Evolutionary conservation across 2,888 invertebrate genomes (phyloP).

Genomic region (Elegia similella): DNA sequence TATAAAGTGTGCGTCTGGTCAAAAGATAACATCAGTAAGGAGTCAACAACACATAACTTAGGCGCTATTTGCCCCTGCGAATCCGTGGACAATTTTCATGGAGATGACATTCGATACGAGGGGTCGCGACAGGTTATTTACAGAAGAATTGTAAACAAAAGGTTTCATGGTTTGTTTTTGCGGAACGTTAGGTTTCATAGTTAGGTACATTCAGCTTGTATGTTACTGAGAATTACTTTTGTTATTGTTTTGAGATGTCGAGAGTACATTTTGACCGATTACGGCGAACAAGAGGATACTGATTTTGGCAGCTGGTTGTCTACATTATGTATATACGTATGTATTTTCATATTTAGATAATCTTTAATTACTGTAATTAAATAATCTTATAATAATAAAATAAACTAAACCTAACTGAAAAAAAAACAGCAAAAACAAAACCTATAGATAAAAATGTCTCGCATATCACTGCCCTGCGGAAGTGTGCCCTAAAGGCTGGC

Average conservation of each 20-base stretch:
- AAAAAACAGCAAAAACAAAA: no score
- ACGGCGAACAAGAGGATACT: no score
- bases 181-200: neutral
- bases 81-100: slow-evolving; percentile 40
- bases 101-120: slow-evolving; percentile 43
- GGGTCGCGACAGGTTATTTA: slow-evolving; percentile 40
- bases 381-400: no score
- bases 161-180: slow-evolving; percentile 8
- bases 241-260: neutral
- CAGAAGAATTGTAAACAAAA: slow-evolving; percentile 16
- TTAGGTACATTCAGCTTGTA: neutral
- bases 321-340: no score
- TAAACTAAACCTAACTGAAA: no score
- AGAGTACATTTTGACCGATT: no score
- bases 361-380: no score
- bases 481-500: no score
- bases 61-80: slow-evolving; percentile 25
- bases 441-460: no score
- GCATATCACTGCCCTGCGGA: no score
- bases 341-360: no score
- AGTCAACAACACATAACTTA: slow-evolving; percentile 38
- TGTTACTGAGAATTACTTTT: neutral
- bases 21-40: slow-evolving; percentile 31
- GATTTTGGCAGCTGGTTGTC: no score
- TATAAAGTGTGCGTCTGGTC: slow-evolving; percentile 8